Evolutionary conservation across 1,140 invertebrate genomes (phyloP).

Genomic region (Zaprionus gabonicus): DNA sequence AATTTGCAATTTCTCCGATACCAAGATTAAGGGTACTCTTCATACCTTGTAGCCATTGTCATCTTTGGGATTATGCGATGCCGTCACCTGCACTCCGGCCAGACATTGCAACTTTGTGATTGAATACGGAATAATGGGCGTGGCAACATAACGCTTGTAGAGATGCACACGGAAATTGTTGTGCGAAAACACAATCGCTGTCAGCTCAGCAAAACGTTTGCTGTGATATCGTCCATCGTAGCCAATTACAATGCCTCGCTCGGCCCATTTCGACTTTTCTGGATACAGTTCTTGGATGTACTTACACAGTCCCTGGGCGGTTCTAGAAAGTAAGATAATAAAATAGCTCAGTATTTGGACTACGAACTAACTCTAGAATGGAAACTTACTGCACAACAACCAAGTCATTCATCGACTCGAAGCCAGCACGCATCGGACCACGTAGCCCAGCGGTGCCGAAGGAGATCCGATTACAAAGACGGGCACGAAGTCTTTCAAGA

Average conservation of each 20-base stretch:
- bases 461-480: conserved; percentile 87
- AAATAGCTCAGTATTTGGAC: background rate
- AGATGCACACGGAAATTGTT: conserved; percentile 93
- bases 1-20: background rate
- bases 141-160: conserved; percentile 93
- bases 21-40: background rate
- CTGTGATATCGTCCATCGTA: conserved; percentile 98
- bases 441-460: conserved; percentile 97
- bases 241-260: conserved; percentile 94
- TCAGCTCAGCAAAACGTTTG: conserved; percentile 95
- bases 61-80: conserved; percentile 99
- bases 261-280: conserved; percentile 83
- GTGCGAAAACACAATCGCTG: conserved; percentile 92
- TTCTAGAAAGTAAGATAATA: conserved; percentile 78
- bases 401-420: conserved; percentile 97
- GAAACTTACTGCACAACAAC: conserved; percentile 93
- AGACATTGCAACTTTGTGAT: conserved; percentile 89
- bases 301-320: conserved; percentile 95
- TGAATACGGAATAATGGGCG: conserved; percentile 96
- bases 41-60: conserved; percentile 98
- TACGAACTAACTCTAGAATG: background rate
- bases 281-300: conserved; percentile 88
- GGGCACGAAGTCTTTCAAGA: conserved; percentile 43
- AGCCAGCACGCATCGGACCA: conserved; percentile 96
- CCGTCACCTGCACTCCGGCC: conserved; percentile 97